phyloP scores from a whole-genome alignment of 92 coral and sea anemone species.

The Meandrina meandrites region DNA sequence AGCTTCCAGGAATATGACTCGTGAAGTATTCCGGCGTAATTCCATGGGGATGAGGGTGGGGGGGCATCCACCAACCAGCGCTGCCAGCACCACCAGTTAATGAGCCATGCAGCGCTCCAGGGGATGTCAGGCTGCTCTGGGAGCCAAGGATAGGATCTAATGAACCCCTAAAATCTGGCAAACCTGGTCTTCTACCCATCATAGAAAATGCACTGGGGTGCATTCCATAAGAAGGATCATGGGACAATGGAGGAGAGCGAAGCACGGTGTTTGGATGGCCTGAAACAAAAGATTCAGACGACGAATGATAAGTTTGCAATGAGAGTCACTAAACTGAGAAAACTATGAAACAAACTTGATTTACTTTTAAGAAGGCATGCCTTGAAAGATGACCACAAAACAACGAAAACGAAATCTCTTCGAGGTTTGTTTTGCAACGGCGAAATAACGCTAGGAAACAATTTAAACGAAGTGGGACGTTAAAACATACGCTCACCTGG shows the following conservation, averaged over 20 bases:
- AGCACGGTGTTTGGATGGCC: constrained; percentile 91
- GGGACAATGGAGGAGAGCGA: constrained; percentile 97
- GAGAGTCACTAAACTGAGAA: not conserved
- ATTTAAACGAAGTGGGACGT: constrained; percentile 43
- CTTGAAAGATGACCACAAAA: constrained; percentile 1
- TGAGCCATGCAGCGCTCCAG: constrained; percentile 83
- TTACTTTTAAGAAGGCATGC: not conserved
- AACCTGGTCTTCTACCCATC: constrained; percentile 93
- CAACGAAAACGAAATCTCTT: constrained; percentile 26
- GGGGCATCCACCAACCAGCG: constrained; percentile 97
- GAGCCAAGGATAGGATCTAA: constrained; percentile 87
- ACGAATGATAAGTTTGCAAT: constrained; percentile 21
- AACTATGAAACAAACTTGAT: constrained; percentile 14
- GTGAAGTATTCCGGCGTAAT: constrained; percentile 86
- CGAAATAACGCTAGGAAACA: constrained; percentile 34
- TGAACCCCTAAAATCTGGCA: constrained; percentile 68
- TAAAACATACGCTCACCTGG: constrained; percentile 82
- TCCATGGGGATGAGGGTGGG: constrained; percentile 78
- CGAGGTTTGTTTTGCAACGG: constrained; percentile 9
- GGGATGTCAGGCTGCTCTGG: constrained; percentile 76
- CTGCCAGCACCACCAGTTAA: constrained; percentile 74
- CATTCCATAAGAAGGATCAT: constrained; percentile 93
- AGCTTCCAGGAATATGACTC: constrained; percentile 75
- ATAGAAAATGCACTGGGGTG: constrained; percentile 93
- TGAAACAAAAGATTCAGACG: constrained; percentile 49